Conservation (phyloP, 2,113 vertebrate species). For the Brevimyrus niger region DNA sequence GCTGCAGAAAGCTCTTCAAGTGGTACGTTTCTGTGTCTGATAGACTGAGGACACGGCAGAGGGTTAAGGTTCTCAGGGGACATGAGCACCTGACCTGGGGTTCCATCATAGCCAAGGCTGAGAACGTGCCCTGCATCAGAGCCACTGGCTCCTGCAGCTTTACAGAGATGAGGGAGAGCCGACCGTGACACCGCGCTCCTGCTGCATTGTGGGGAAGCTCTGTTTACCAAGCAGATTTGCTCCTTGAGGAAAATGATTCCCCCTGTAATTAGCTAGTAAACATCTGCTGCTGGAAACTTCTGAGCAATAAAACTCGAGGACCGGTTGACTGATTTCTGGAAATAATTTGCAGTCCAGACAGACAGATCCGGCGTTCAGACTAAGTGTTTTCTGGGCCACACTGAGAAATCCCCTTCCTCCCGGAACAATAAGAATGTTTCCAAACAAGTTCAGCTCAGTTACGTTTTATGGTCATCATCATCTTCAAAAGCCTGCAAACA, state of each 20-base stretch:
- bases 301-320: not conserved
- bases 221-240: not conserved
- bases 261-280: not conserved
- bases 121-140: not conserved
- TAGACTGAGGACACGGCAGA: not conserved
- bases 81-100: not conserved
- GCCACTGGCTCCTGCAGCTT: not conserved
- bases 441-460: not conserved
- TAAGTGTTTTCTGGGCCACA: not conserved
- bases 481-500: not conserved
- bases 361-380: not conserved
- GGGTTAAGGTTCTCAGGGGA: not conserved
- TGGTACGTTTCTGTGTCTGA: not conserved
- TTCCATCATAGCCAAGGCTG: not conserved
- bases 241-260: not conserved
- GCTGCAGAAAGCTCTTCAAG: too few species aligned
- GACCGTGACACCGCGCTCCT: not conserved
- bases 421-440: not conserved
- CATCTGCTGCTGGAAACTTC: not conserved
- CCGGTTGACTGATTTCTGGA: not conserved
- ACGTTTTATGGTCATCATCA: not conserved
- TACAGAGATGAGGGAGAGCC: not conserved
- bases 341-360: slow-evolving; percentile 9
- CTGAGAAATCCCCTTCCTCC: not conserved
- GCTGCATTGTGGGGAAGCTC: not conserved